Evolutionary conservation across 2,113 vertebrate species (phyloP).

Genomic region (Orthonyx spaldingii): DNA sequence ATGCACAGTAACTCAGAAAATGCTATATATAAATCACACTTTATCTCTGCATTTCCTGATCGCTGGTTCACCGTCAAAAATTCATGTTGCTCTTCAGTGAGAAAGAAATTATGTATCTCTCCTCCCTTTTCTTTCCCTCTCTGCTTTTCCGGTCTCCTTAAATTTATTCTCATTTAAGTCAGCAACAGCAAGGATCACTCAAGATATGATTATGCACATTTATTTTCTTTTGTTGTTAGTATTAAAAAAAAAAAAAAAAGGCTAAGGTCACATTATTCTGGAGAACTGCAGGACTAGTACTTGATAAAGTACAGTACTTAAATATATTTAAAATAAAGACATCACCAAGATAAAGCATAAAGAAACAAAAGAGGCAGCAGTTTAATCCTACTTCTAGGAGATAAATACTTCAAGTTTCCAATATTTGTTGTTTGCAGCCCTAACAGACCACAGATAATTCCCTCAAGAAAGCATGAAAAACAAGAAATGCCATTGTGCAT

Average conservation of each 20-base stretch:
- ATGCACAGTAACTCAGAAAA: background rate
- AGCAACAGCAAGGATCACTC: background rate
- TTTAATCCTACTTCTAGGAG: background rate
- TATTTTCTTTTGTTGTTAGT: background rate
- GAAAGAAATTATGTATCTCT: background rate
- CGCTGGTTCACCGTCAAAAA: background rate
- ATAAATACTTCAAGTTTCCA: background rate
- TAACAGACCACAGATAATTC: background rate
- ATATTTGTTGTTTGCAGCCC: background rate
- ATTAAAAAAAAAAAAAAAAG: background rate
- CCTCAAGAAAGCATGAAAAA: background rate
- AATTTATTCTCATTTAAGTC: background rate
- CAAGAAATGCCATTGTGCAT: background rate
- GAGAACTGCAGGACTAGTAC: background rate
- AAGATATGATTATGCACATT: background rate
- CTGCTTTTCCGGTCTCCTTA: background rate
- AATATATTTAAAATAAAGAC: background rate
- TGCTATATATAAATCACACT: background rate
- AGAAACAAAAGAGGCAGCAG: background rate
- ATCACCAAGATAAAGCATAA: background rate
- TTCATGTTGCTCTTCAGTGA: background rate
- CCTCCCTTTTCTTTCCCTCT: background rate
- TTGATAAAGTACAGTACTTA: background rate
- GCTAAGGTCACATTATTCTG: background rate
- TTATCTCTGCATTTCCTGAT: background rate